These are phyloP conservation scores for Acanthurus lineatus DNA, from an alignment of 2,797 vertebrate genomes.

Conservation along the genomic window DNA sequence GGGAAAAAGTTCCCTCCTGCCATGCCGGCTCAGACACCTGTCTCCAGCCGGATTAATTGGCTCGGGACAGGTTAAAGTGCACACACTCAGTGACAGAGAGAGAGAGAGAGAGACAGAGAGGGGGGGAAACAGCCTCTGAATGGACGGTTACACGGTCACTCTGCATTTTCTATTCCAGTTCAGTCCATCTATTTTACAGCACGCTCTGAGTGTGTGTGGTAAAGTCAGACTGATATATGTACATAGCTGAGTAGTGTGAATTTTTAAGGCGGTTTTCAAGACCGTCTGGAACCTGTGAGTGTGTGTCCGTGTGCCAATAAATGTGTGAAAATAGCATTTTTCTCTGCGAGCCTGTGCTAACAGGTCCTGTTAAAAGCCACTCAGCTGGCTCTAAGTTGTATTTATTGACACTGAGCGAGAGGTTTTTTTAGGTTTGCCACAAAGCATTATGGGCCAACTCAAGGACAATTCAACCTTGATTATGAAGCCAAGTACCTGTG, in stretches of 20 bases:
- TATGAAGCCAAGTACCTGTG: constrained; percentile 12
- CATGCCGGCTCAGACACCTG: constrained; percentile 51
- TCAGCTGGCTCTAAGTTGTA: constrained; percentile 25
- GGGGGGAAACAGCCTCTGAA: constrained; percentile 1
- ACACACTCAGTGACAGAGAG: constrained; percentile 19
- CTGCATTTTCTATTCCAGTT: constrained; percentile 22
- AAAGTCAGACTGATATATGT: constrained; percentile 29
- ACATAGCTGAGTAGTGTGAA: constrained; percentile 32
- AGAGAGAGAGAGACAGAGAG: constrained; percentile 12
- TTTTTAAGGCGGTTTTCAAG: constrained; percentile 26
- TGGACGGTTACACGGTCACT: constrained; percentile 1
- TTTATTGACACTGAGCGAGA: constrained; percentile 37
- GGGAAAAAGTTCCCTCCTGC: constrained; percentile 53
- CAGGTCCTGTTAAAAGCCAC: constrained; percentile 20
- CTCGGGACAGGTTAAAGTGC: constrained; percentile 59
- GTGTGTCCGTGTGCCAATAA: constrained; percentile 31
- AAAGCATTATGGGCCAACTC: constrained; percentile 16
- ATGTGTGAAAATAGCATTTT: constrained; percentile 33
- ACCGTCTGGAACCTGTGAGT: background rate
- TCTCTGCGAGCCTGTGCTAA: background rate
- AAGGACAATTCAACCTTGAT: constrained; percentile 54
- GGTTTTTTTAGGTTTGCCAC: constrained; percentile 20
- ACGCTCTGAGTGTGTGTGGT: constrained; percentile 13
- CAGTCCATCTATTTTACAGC: constrained; percentile 19
- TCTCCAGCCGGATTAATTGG: constrained; percentile 65